A percentile compares a stretch with the other conserved stretches of the same genome.
These are phyloP conservation scores for Pristionchus entomophagus DNA, from an alignment of 2,888 invertebrate species.

Conservation along the genomic window DNA sequence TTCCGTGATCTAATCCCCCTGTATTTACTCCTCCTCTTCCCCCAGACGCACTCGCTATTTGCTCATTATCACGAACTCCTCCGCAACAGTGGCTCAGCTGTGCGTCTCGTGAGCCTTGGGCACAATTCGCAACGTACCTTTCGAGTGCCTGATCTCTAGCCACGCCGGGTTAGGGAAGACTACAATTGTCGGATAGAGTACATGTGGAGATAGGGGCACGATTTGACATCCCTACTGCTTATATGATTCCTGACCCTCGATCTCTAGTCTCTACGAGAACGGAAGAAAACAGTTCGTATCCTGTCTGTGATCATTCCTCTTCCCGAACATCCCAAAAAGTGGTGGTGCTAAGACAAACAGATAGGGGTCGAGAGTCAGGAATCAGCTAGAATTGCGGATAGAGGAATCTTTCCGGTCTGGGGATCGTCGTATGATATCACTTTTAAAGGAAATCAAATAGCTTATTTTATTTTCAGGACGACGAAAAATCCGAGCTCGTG, in stretches of 20 bases:
- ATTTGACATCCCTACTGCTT: too few species aligned
- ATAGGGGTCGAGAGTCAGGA: slow-evolving; percentile 34
- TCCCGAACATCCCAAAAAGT: slow-evolving; percentile 26
- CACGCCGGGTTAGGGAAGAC: too few species aligned
- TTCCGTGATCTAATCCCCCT: slow-evolving; percentile 11
- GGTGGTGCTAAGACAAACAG: slow-evolving; percentile 7
- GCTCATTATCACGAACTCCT: too few species aligned
- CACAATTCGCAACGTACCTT: too few species aligned
- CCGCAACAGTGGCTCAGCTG: too few species aligned
- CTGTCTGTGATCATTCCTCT: neutral
- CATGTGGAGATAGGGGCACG: too few species aligned
- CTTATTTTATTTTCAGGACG: neutral
- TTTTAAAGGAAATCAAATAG: neutral
- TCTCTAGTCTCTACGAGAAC: neutral
- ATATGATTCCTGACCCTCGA: too few species aligned
- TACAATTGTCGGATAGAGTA: too few species aligned
- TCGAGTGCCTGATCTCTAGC: too few species aligned
- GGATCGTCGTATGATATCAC: neutral
- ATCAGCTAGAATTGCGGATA: neutral
- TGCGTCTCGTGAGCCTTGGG: too few species aligned
- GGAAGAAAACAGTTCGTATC: neutral
- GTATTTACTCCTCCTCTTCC: neutral
- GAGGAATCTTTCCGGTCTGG: neutral
- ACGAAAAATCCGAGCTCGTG: slow-evolving; percentile 37
- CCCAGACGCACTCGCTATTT: too few species aligned